Percentiles rank a stretch among this genome's conserved stretches.
Evolutionary conservation across 35 echinoderm and acorn worm genomes (phyloP).

Genomic region (Ptychodera flava): DNA sequence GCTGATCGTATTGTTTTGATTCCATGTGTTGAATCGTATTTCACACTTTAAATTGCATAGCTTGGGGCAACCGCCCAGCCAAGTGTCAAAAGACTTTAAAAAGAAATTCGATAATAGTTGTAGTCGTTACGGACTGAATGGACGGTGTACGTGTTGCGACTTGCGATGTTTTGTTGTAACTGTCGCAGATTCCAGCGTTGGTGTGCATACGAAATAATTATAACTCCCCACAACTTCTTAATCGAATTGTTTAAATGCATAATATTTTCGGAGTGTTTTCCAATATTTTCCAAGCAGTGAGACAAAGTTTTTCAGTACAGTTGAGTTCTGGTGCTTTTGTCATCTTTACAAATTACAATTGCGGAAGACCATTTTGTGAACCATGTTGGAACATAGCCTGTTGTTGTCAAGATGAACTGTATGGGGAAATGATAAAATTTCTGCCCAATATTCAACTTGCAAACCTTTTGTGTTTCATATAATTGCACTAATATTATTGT

Average conservation of each 20-base stretch:
- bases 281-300: too few relatives aligned
- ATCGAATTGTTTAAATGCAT: background rate
- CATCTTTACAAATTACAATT: too few relatives aligned
- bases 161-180: background rate
- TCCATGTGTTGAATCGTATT: background rate
- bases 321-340: too few relatives aligned
- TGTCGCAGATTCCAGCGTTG: background rate
- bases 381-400: too few relatives aligned
- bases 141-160: background rate
- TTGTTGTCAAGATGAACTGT: too few relatives aligned
- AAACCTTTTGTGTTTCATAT: too few relatives aligned
- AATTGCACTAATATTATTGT: too few relatives aligned
- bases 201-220: background rate
- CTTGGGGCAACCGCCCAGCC: background rate
- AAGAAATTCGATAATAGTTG: background rate
- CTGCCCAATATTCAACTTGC: too few relatives aligned
- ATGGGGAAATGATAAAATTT: too few relatives aligned
- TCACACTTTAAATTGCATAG: background rate
- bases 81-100: background rate
- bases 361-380: too few relatives aligned
- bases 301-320: too few relatives aligned
- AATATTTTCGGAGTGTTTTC: background rate
- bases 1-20: background rate
- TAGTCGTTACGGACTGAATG: background rate
- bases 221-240: background rate